These are phyloP conservation scores for Drosophila albomicans DNA, from an alignment of 1,140 invertebrate species.

Conservation along the genomic window DNA sequence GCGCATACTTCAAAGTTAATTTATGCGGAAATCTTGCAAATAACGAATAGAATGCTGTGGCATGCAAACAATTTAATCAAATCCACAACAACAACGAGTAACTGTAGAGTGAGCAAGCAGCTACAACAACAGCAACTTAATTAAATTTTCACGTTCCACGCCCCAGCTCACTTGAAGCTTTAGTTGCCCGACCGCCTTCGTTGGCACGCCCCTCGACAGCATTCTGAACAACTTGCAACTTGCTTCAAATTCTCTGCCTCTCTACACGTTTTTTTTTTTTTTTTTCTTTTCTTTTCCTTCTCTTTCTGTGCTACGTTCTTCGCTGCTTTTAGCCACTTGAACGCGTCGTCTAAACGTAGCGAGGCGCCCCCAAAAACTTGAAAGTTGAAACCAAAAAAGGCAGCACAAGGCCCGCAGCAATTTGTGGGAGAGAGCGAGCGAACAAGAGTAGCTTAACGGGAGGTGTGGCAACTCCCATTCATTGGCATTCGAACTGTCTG, in stretches of 20 bases:
- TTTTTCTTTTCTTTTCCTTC: neutral
- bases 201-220: constrained; percentile 19
- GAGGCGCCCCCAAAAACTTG: constrained; percentile 13
- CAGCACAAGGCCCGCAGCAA: constrained; percentile 10
- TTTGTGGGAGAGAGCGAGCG: neutral
- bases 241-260: constrained; percentile 22
- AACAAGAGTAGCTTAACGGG: neutral
- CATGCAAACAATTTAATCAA: constrained; percentile 63
- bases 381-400: constrained; percentile 24
- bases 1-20: constrained; percentile 51
- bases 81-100: constrained; percentile 34
- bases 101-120: constrained; percentile 9
- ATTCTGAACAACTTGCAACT: constrained; percentile 43
- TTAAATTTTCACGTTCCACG: constrained; percentile 56
- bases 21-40: constrained; percentile 52
- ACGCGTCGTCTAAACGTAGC: constrained; percentile 30
- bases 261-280: neutral
- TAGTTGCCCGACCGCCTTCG: constrained; percentile 9
- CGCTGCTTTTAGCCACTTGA: constrained; percentile 39
- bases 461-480: neutral
- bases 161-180: constrained; percentile 40
- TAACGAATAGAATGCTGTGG: constrained; percentile 54
- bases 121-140: constrained; percentile 47
- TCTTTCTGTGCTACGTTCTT: constrained; percentile 1
- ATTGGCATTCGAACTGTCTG: constrained; percentile 12